phyloP scores from a whole-genome alignment of 2,113 vertebrate genomes.

The Mormoops blainvillei region DNA sequence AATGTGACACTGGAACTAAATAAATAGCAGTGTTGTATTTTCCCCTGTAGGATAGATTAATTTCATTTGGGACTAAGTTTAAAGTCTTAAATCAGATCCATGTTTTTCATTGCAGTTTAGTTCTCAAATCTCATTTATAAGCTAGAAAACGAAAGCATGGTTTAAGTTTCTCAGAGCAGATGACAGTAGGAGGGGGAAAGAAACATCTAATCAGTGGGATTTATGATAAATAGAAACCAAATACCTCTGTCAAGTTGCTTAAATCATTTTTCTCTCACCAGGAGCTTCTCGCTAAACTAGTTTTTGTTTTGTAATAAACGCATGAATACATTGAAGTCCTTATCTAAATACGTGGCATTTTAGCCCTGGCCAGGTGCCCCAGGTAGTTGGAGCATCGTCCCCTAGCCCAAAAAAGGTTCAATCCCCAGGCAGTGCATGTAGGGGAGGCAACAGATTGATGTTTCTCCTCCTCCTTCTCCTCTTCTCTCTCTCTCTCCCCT shows the following conservation, averaged over 20 bases:
- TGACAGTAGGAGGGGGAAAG: not conserved
- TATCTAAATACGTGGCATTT: slow-evolving; percentile 17
- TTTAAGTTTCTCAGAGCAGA: slow-evolving; percentile 32
- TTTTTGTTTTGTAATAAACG: slow-evolving; percentile 29
- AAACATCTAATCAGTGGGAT: slow-evolving; percentile 7
- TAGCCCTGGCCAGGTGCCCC: not conserved
- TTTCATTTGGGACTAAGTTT: slow-evolving; percentile 22
- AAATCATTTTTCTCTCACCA: slow-evolving; percentile 6
- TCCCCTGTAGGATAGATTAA: not conserved
- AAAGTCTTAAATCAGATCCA: not conserved
- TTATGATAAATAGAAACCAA: slow-evolving; percentile 40
- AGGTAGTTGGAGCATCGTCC: no score
- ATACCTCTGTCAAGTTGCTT: not conserved
- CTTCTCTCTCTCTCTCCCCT: no score
- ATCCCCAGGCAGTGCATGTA: no score
- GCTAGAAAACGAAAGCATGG: not conserved
- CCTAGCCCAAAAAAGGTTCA: no score
- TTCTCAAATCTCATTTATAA: slow-evolving; percentile 26
- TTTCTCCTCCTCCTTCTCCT: no score
- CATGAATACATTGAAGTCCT: not conserved
- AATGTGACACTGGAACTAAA: slow-evolving; percentile 24
- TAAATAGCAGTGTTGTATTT: slow-evolving; percentile 19
- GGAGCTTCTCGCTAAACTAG: not conserved
- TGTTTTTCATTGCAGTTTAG: slow-evolving; percentile 24
- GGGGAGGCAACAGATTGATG: no score